These are phyloP conservation scores for Andrena trimmerana DNA, from an alignment of 2,888 invertebrate genomes.

Conservation along the genomic window DNA sequence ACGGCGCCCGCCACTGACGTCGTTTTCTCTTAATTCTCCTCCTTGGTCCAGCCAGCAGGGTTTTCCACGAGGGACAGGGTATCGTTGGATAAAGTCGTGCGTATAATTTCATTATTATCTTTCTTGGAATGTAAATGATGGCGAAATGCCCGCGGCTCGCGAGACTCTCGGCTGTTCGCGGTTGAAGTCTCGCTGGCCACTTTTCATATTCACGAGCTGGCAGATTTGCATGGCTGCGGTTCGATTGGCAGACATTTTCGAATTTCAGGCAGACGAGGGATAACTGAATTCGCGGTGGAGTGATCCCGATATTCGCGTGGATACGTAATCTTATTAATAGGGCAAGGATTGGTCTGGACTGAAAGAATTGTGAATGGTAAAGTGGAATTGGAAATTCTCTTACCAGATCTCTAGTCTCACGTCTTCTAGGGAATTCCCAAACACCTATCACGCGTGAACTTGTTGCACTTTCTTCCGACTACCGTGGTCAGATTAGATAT, in stretches of 20 bases:
- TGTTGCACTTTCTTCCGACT: neutral
- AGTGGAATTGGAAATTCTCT: too few relatives aligned
- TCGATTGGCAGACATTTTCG: slow-evolving; percentile 7
- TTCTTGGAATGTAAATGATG: slow-evolving; percentile 19
- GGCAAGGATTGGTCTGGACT: too few relatives aligned
- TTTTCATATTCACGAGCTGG: slow-evolving; percentile 15
- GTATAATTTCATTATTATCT: slow-evolving; percentile 45
- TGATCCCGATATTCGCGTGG: neutral
- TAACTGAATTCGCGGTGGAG: neutral
- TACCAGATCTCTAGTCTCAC: too few relatives aligned
- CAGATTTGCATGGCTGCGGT: neutral
- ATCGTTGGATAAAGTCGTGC: slow-evolving; percentile 25
- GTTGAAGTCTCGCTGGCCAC: slow-evolving; percentile 8
- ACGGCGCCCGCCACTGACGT: slow-evolving; percentile 49
- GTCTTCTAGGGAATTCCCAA: too few relatives aligned
- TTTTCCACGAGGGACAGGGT: slow-evolving; percentile 14
- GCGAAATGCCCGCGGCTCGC: neutral
- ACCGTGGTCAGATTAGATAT: neutral
- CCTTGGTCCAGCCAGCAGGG: slow-evolving; percentile 33
- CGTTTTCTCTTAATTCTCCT: slow-evolving; percentile 54
- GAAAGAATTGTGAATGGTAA: too few relatives aligned
- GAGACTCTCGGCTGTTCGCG: neutral
- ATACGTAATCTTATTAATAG: neutral
- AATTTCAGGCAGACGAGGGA: neutral
- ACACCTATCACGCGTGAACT: too few relatives aligned